Evolutionary conservation across 2,888 invertebrate genomes (phyloP), one percentile per base, ranked within the genome.

Genomic region (Neoaliturus tenellus): DNA sequence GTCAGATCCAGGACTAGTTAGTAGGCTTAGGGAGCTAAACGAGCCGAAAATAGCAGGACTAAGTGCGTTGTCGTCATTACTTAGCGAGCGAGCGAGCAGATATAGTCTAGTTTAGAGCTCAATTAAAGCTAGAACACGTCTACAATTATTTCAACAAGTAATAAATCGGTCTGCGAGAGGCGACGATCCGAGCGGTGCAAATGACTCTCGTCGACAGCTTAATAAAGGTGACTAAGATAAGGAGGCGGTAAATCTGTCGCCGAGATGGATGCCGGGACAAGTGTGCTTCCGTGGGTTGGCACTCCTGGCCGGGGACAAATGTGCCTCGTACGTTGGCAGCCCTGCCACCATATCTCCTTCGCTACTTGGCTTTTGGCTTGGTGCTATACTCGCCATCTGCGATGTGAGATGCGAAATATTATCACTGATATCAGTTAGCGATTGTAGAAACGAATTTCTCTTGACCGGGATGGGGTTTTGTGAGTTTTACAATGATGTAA

Each of bases 111-210:
- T 82, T 82, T 82, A 82, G 73, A 82, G 73, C 55, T 82, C 71
- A 82, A 82, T 82, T 82, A 82, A 82, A 82, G 82, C 73, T 73
- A 58, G 58, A 58, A 73, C 82, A 82, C 73, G 82, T 58, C 78
- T 78, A 73, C 82, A 82, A 82, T 73, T 82, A 82, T 82, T 82
- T 82, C 82, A 73, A 82, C 82, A 73, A 55, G 55, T 28, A 25
- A 55, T 82, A 82, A 73, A 82, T 82, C 82, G 33, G 23, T 78
- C 78, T 51, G 6, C 55, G 78, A 33, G 78, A 31, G 51, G 23
- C 78, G 20, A 48, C 78, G 31, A 55, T 48, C 55, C 51, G 51
- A 48, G 78, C 28, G 33, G 78, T 78, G 78, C 33, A 55, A 78
- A 78, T 78, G 78, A 78, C 20, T 78, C 78, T 51, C 48, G 78